Evolutionary conservation across 2,888 invertebrate species (phyloP).

Genomic region (Proisotoma minuta): DNA sequence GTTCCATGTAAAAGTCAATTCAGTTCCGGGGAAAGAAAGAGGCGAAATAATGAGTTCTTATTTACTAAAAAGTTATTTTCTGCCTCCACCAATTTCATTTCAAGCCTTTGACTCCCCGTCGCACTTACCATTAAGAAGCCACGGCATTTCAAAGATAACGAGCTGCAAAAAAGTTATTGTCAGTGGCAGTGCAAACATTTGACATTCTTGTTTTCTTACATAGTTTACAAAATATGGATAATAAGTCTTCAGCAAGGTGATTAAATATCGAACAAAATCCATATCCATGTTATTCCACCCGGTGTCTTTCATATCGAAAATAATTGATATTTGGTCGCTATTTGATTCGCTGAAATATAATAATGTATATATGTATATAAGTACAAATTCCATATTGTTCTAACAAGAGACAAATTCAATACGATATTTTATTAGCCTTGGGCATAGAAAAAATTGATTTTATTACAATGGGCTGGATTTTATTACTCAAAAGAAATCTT

Average conservation of each 20-base stretch:
- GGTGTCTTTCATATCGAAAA: slow-evolving; percentile 86
- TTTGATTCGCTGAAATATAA: slow-evolving; percentile 63
- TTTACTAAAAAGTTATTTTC: too few relatives aligned
- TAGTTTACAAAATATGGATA: slow-evolving; percentile 84
- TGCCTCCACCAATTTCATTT: too few relatives aligned
- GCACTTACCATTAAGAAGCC: slow-evolving; percentile 74
- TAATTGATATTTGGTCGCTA: slow-evolving; percentile 71
- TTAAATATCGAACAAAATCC: slow-evolving; percentile 82
- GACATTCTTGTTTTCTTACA: slow-evolving; percentile 54
- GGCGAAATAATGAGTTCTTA: too few relatives aligned
- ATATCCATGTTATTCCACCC: slow-evolving; percentile 85
- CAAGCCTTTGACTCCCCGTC: too few relatives aligned
- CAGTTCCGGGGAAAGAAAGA: too few relatives aligned
- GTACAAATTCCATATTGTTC: background rate
- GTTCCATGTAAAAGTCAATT: too few relatives aligned
- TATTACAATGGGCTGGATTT: too few relatives aligned
- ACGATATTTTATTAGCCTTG: background rate
- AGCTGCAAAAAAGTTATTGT: slow-evolving; percentile 24
- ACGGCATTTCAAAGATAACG: slow-evolving; percentile 87
- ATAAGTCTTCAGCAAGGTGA: slow-evolving; percentile 78
- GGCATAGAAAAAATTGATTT: too few relatives aligned
- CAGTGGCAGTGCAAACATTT: too few relatives aligned
- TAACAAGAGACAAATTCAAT: background rate
- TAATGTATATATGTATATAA: slow-evolving; percentile 9
- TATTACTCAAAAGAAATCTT: too few relatives aligned